Percentiles rank a stretch among this genome's conserved stretches.
phyloP scores from a whole-genome alignment of 92 coral and sea anemone species.

The Bergia puertoricense region DNA sequence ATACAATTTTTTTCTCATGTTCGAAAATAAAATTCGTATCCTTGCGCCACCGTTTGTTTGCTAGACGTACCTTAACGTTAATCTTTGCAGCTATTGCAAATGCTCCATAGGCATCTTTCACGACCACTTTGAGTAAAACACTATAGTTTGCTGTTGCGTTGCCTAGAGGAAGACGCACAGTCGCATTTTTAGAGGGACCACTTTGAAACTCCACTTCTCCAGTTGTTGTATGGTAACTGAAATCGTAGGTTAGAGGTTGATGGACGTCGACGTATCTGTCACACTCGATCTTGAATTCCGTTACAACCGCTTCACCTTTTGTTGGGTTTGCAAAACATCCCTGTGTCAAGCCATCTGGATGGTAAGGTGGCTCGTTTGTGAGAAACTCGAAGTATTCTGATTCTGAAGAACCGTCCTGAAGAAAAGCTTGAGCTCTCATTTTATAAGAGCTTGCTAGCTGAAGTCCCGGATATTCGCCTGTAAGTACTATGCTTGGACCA shows the following conservation, averaged over 20 bases:
- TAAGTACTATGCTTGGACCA: slow-evolving; percentile 48
- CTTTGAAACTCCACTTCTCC: slow-evolving; percentile 72
- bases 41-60: no score
- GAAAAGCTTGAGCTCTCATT: slow-evolving; percentile 40
- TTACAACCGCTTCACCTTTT: slow-evolving; percentile 66
- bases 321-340: slow-evolving; percentile 56
- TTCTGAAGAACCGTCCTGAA: slow-evolving; percentile 45
- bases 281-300: slow-evolving; percentile 47
- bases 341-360: slow-evolving; percentile 14
- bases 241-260: slow-evolving; percentile 52
- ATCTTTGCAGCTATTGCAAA: slow-evolving; percentile 28
- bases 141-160: slow-evolving; percentile 37
- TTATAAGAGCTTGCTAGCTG: slow-evolving; percentile 45
- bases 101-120: slow-evolving; percentile 68
- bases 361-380: slow-evolving; percentile 66
- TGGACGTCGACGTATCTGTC: slow-evolving; percentile 51
- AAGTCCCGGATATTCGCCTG: slow-evolving; percentile 33
- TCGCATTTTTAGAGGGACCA: background rate
- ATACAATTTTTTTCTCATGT: no score
- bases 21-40: no score
- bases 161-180: slow-evolving; percentile 69
- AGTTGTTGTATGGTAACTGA: slow-evolving; percentile 53
- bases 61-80: slow-evolving; percentile 49
- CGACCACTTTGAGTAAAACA: slow-evolving; percentile 49
- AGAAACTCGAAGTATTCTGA: slow-evolving; percentile 53